These are phyloP conservation scores for Nasonovia ribisnigri DNA, from an alignment of 2,888 invertebrate species.

Conservation along the genomic window DNA sequence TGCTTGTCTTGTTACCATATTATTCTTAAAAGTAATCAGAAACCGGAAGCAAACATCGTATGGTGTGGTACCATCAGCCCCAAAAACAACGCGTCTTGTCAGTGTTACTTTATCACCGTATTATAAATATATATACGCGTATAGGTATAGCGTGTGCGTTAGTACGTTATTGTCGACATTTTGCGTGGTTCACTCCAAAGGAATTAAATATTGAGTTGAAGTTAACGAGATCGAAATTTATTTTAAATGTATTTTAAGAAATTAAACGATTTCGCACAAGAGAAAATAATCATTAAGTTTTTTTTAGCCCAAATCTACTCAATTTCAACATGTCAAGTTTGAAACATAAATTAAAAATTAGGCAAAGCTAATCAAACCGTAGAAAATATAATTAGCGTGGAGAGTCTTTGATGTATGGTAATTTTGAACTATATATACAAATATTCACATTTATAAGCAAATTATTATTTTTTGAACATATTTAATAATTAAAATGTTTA, in stretches of 20 bases:
- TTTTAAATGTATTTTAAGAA: neutral
- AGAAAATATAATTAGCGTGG: neutral
- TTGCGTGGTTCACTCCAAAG: neutral
- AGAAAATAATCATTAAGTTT: neutral
- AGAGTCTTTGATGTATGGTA: neutral
- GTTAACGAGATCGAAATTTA: neutral
- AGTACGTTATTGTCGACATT: neutral
- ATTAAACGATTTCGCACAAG: neutral
- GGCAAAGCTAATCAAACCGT: neutral
- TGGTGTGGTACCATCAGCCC: neutral
- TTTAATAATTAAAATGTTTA: neutral
- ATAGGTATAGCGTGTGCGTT: neutral
- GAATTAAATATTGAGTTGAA: neutral
- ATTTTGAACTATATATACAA: neutral
- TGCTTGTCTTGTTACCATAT: neutral
- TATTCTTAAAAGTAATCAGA: neutral
- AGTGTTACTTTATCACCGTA: neutral
- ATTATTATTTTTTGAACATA: neutral
- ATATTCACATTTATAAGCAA: neutral
- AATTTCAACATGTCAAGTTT: neutral
- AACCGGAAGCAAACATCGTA: neutral
- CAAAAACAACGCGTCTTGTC: neutral
- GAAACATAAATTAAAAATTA: conserved; percentile 17
- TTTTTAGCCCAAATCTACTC: neutral
- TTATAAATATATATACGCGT: neutral